A percentile compares a stretch with the other conserved stretches of the same genome.
Evolutionary conservation across 2,113 vertebrate species (phyloP).

Genomic region (Holacanthus passer): DNA sequence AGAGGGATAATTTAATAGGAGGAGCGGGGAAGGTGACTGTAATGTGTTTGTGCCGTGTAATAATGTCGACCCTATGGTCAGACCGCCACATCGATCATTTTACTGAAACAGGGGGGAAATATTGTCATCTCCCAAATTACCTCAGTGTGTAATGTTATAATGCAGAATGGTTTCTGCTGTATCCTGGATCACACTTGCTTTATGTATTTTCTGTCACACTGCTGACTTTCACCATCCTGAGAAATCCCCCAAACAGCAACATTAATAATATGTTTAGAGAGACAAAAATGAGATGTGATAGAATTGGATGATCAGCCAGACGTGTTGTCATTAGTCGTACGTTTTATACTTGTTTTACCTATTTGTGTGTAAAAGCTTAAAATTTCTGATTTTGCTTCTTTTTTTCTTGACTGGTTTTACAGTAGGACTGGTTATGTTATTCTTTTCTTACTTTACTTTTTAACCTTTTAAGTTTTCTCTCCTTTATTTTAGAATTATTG

Average conservation of each 20-base stretch:
- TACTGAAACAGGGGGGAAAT: constrained; percentile 51
- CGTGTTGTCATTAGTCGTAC: too few relatives aligned
- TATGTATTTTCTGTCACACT: constrained; percentile 18
- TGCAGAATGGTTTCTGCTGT: constrained; percentile 18
- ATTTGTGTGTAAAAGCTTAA: neutral
- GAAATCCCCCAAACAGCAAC: neutral
- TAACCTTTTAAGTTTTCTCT: too few relatives aligned
- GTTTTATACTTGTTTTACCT: neutral
- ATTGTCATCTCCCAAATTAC: constrained; percentile 62
- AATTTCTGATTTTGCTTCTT: neutral
- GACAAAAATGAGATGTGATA: neutral
- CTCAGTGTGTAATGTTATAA: constrained; percentile 46
- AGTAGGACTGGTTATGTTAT: too few relatives aligned
- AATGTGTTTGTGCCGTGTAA: constrained; percentile 69
- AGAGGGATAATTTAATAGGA: constrained; percentile 67
- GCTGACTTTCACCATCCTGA: constrained; percentile 22
- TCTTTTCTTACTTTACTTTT: too few relatives aligned
- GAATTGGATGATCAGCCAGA: neutral
- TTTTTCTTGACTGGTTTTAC: neutral
- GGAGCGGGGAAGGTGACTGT: constrained; percentile 31
- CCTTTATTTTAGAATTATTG: too few relatives aligned
- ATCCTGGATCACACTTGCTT: constrained; percentile 11
- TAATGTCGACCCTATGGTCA: constrained; percentile 62
- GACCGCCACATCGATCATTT: constrained; percentile 74
- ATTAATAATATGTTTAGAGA: constrained; percentile 20